Evolutionary conservation across 2,113 vertebrate species (phyloP).

Genomic region (Todiramphus saurophagus): DNA sequence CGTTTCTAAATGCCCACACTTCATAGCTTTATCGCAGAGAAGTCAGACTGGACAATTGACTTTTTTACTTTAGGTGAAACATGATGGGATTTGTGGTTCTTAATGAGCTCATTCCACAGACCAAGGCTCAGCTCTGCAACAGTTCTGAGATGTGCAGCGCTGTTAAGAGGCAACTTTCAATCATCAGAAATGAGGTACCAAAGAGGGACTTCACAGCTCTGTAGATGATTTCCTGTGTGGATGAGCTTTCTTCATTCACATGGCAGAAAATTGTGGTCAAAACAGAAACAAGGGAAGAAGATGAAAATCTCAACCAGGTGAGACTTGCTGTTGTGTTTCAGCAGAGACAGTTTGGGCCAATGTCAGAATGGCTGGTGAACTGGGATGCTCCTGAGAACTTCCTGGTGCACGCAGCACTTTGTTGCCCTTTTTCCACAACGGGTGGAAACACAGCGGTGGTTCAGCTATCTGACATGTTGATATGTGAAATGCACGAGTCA

Average conservation of each 20-base stretch:
- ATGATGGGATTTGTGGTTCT: background rate
- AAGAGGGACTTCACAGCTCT: background rate
- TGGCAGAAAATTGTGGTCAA: background rate
- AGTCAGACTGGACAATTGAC: background rate
- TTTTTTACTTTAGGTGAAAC: background rate
- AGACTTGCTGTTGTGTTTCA: background rate
- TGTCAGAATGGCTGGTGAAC: background rate
- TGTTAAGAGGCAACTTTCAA: background rate
- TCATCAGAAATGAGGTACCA: background rate
- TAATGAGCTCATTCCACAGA: background rate
- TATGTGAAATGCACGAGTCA: background rate
- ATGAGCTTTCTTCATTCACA: background rate
- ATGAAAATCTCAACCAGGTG: background rate
- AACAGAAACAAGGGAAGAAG: background rate
- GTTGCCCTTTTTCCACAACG: background rate
- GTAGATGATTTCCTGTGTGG: background rate
- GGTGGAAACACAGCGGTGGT: background rate
- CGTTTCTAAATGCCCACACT: background rate
- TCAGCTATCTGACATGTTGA: background rate
- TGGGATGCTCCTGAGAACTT: background rate
- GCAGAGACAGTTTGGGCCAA: background rate
- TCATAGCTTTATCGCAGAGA: background rate
- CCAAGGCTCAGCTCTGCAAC: background rate
- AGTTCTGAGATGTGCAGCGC: background rate
- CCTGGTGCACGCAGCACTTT: background rate